Evolutionary conservation across 2,113 vertebrate genomes (phyloP), one percentile per base, ranked within the genome.

Genomic region (Phylloscopus trochiloides): DNA sequence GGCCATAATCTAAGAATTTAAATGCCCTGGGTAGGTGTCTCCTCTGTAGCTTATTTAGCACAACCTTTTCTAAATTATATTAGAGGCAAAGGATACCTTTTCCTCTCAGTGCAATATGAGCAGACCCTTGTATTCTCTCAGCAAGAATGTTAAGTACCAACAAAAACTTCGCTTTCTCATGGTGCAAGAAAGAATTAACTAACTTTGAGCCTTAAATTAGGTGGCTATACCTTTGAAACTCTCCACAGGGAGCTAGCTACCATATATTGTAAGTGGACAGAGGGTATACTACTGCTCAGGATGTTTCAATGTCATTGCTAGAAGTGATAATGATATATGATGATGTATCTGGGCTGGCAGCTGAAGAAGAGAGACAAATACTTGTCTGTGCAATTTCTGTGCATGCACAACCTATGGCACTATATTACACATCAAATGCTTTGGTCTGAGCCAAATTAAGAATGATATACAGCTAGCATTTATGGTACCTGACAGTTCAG

Each of bases 361-460:
- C 36, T 92, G 70, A 94, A 79, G 73, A 42, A 81, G 48, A 88
- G 57, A 90, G 40, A 95, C 28, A 92, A 92, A 92, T 40, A 83
- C 22, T 57, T 2, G 1, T 63, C 74, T 62, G 40, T 63, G 86
- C 79, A 84, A 72, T 61, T 52, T 81, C 70, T 82, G n/a, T 75
- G 50, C 29, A 31, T 38, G 36, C 34, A 70, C 77, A 92, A 73
- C 54, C 50, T 47, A 50, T 66, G 54, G 34, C 42, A 55, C 36
- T 66, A 14, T n/a, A 68, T 58, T 82, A 58, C 52, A 91, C 7
- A 2, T 76, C 87, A 95, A 96, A 66, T 47, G 26, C 50, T 91
- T 70, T 59, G 70, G 74, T 24, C 66, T 62, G 52, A 91, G 29
- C 7, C 43, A 68, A 95, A 89, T 61, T 45, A 68, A 79, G 45